Evolutionary conservation across 2,113 vertebrate species (phyloP), one percentile per base, ranked within the genome.

Genomic region (Lutjanus erythropterus): DNA sequence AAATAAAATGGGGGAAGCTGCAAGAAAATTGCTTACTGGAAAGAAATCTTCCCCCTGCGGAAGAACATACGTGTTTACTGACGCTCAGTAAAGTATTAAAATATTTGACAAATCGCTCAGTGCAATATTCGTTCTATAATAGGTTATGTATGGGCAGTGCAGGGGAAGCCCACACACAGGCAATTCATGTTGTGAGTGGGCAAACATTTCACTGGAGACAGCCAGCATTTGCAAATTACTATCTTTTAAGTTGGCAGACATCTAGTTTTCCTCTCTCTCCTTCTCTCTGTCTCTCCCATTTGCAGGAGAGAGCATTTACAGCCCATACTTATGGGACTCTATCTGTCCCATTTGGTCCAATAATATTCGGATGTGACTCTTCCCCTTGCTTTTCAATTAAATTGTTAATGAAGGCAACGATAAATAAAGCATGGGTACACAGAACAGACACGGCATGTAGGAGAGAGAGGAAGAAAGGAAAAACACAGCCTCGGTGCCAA

Each of bases 171-270:
- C 87, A 91, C 86, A 84, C 81, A 86, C 64, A 73, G 62, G 70
- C 73, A 16, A 75, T 84, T 87, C 83, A 87, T 89, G 90, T 85
- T 85, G 75, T 79, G 85, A 87, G 84, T 86, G 82, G 84, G 90
- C 78, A 86, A 90, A 87, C 78, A 87, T 81, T 84, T 84, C 86
- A 84, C 77, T 81, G 75, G 82, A 89, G 90, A 88, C 77, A 85
- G 82, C 81, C 76, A 86, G 80, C 74, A 73, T 86, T 86, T 75
- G 76, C 80, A 90, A 89, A 85, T 91, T 78, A 87, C 77, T 80
- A 88, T 74, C 69, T 86, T 90, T 86, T 85, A 88, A 89, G 81
- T 86, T 90, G 84, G 87, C 80, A 90, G 80, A 81, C 67, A 74
- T 52, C 41, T 81, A 33, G 3, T 56, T 41, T 64, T 35, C 49